A percentile compares a stretch with the other conserved stretches of the same genome.
These are phyloP conservation scores for Montipora sp. DNA, from an alignment of 64 coral and sea anemone species.

Conservation along the genomic window DNA sequence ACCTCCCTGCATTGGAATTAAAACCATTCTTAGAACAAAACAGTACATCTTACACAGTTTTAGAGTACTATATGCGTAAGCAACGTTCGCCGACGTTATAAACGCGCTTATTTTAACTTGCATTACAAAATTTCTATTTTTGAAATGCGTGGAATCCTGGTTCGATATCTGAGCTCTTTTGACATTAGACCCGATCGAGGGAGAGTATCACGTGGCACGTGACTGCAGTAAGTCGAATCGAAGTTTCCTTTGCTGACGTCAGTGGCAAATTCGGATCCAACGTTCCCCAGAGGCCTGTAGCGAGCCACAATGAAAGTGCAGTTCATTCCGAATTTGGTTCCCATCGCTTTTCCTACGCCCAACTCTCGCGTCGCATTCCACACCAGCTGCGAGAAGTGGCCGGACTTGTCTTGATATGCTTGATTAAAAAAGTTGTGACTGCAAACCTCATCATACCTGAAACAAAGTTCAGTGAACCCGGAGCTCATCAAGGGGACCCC, in stretches of 20 bases:
- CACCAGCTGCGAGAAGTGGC: slow-evolving; percentile 87
- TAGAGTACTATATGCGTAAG: too few relatives aligned
- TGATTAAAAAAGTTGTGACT: slow-evolving; percentile 85
- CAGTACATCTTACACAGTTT: too few relatives aligned
- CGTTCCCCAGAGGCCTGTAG: slow-evolving; percentile 75
- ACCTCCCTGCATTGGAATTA: too few relatives aligned
- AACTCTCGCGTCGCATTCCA: slow-evolving; percentile 81
- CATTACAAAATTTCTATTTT: slow-evolving; percentile 23
- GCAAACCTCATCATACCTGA: slow-evolving; percentile 93
- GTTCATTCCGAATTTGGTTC: slow-evolving; percentile 86
- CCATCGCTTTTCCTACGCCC: slow-evolving; percentile 70
- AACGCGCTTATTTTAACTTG: not conserved
- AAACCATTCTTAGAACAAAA: too few relatives aligned
- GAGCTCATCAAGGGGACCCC: not conserved
- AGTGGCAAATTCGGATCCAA: slow-evolving; percentile 63
- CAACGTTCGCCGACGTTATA: not conserved
- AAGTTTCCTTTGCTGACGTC: slow-evolving; percentile 87
- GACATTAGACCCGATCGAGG: not conserved
- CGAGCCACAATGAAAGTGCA: slow-evolving; percentile 94
- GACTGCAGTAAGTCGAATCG: slow-evolving; percentile 84
- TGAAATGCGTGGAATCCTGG: not conserved
- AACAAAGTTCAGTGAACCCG: not conserved
- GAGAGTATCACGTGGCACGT: slow-evolving; percentile 28
- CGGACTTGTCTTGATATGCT: slow-evolving; percentile 80
- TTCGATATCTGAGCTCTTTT: slow-evolving; percentile 6